Conservation (phyloP, 2,797 vertebrate genomes). For the Numenius phaeopus region DNA sequence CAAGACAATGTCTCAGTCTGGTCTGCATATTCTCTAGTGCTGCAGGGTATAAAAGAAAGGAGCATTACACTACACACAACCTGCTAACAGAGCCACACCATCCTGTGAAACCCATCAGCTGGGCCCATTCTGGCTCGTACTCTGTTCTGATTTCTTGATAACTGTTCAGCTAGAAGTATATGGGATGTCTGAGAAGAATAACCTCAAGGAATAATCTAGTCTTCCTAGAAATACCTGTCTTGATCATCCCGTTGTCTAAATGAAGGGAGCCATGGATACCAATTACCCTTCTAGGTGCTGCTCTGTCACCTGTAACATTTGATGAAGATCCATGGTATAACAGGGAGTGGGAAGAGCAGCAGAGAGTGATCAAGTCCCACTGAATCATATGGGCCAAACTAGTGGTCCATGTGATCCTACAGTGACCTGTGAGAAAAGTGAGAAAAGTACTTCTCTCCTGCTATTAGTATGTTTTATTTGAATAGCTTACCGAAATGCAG, state of each 20-base stretch:
- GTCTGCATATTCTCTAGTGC: background rate
- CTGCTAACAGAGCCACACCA: background rate
- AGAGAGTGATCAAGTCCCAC: background rate
- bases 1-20: background rate
- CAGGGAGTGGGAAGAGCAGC: background rate
- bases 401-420: background rate
- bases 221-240: background rate
- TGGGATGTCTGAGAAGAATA: background rate
- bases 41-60: background rate
- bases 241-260: background rate
- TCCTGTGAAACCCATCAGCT: background rate
- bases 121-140: background rate
- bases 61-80: background rate
- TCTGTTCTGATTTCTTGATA: background rate
- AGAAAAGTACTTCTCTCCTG: background rate
- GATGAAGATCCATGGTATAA: background rate
- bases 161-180: background rate
- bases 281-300: background rate
- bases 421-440: background rate
- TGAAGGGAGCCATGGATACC: background rate
- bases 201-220: background rate
- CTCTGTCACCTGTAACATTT: background rate
- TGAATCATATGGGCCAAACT: background rate
- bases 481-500: background rate
- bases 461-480: background rate